Evolutionary conservation across 2,797 vertebrate species (phyloP).

Genomic region (Salarias fasciatus): DNA sequence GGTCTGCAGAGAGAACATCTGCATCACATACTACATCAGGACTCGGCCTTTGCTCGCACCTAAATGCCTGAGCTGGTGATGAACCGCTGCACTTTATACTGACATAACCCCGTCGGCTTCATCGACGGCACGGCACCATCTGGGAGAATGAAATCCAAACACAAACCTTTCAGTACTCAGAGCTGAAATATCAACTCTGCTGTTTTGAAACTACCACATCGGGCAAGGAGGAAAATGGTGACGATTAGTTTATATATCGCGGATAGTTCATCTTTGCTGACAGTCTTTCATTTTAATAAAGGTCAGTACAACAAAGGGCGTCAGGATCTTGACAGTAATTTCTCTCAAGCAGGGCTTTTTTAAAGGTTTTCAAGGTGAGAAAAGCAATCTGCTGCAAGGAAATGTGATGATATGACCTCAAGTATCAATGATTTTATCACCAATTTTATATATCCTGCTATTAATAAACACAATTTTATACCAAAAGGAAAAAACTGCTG

Average conservation of each 20-base stretch:
- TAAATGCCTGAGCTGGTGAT: slow-evolving; percentile 50
- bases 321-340: slow-evolving; percentile 3
- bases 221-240: slow-evolving; percentile 15
- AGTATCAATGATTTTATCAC: neutral
- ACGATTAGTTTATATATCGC: slow-evolving; percentile 15
- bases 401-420: neutral
- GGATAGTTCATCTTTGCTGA: slow-evolving; percentile 7
- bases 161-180: slow-evolving; percentile 7
- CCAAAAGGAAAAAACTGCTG: neutral
- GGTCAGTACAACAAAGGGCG: slow-evolving; percentile 10
- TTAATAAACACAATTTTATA: neutral
- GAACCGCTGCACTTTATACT: slow-evolving; percentile 48
- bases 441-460: neutral
- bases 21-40: slow-evolving; percentile 57
- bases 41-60: slow-evolving; percentile 55
- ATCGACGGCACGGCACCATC: slow-evolving; percentile 32
- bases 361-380: slow-evolving; percentile 19
- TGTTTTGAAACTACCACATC: slow-evolving; percentile 30
- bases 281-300: slow-evolving; percentile 27
- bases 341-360: slow-evolving; percentile 16
- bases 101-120: slow-evolving; percentile 41
- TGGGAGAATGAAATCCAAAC: slow-evolving; percentile 42
- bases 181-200: slow-evolving; percentile 15
- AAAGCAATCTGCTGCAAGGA: slow-evolving; percentile 13
- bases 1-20: slow-evolving; percentile 74